phyloP scores from a whole-genome alignment of 2,888 invertebrate genomes.

The Sceliomorpha sp. region DNA sequence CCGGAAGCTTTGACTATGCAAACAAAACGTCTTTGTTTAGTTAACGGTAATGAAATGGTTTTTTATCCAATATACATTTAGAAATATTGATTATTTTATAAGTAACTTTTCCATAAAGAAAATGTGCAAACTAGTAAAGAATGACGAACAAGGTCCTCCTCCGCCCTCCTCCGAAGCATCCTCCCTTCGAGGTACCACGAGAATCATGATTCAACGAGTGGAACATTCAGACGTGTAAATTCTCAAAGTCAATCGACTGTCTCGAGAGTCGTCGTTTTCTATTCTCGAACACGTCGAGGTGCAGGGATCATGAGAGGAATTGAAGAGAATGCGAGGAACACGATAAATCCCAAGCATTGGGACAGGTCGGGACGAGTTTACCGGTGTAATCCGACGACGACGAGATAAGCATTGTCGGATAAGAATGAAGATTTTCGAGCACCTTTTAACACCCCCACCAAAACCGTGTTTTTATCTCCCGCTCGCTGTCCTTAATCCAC shows the following conservation, averaged over 20 bases:
- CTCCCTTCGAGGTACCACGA: constrained; percentile 61
- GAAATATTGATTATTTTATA: too few species aligned
- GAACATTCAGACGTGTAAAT: constrained; percentile 63
- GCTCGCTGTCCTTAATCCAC: constrained; percentile 41
- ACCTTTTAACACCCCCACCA: constrained; percentile 42
- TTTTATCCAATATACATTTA: too few species aligned
- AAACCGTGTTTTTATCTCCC: constrained; percentile 33
- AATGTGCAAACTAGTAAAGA: constrained; percentile 13
- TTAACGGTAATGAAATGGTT: too few species aligned
- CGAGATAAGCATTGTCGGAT: constrained; percentile 55
- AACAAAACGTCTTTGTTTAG: too few species aligned
- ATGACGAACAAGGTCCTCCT: too few species aligned
- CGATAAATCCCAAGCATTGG: constrained; percentile 62
- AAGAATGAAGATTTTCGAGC: constrained; percentile 47
- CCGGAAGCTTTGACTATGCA: too few species aligned
- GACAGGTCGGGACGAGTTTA: constrained; percentile 58
- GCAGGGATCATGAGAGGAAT: constrained; percentile 5
- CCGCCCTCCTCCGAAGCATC: constrained; percentile 29
- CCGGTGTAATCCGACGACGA: constrained; percentile 62
- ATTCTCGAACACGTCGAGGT: constrained; percentile 31
- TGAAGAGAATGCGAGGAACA: constrained; percentile 30
- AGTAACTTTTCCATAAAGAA: too few species aligned
- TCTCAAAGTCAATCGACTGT: constrained; percentile 67
- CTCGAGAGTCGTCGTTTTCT: constrained; percentile 33
- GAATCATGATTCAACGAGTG: constrained; percentile 60